phyloP scores from a whole-genome alignment of 2,797 vertebrate genomes.

The Galagoides demidoff region DNA sequence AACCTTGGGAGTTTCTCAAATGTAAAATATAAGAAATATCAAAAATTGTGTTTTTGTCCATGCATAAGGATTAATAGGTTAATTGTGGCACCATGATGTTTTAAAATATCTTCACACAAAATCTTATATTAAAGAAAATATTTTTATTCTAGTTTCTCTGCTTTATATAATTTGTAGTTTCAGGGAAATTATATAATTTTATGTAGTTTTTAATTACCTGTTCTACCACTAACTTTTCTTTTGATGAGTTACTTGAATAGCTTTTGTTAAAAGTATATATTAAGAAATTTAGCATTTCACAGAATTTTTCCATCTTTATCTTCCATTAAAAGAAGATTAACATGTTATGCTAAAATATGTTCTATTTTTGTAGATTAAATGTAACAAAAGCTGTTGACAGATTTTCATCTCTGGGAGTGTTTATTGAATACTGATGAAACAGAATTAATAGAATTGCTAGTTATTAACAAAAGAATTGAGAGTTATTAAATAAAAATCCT shows the following conservation, averaged over 20 bases:
- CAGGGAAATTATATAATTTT: neutral
- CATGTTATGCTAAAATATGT: neutral
- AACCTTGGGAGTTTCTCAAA: neutral
- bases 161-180: conserved; percentile 14
- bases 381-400: conserved; percentile 14
- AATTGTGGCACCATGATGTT: neutral
- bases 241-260: neutral
- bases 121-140: neutral
- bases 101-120: conserved; percentile 17
- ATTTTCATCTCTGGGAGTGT: neutral
- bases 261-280: conserved; percentile 21
- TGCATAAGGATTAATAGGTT: neutral
- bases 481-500: neutral
- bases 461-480: neutral
- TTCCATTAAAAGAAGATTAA: conserved; percentile 15
- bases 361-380: neutral
- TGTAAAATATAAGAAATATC: neutral
- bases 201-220: neutral
- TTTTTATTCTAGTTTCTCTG: neutral
- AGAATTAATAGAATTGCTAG: conserved; percentile 26
- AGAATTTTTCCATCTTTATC: neutral
- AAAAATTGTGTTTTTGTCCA: neutral
- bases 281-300: neutral
- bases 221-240: neutral
- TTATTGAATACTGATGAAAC: conserved; percentile 34